A percentile compares a stretch with the other conserved stretches of the same genome.
These are phyloP conservation scores for Cataglyphis hispanica DNA, from an alignment of 1,140 invertebrate genomes.

Conservation along the genomic window DNA sequence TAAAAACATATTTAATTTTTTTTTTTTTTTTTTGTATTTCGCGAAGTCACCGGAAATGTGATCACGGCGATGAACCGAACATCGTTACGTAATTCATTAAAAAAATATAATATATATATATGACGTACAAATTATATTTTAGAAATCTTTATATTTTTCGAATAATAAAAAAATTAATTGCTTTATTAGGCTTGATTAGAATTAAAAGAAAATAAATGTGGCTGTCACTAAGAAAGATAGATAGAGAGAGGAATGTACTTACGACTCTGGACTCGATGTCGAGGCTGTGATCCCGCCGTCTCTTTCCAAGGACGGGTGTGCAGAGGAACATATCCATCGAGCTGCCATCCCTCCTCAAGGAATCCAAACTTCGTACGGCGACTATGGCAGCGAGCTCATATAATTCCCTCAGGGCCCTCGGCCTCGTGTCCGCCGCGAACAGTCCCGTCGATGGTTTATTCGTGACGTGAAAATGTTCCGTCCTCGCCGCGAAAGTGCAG, in stretches of 20 bases:
- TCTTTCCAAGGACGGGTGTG: constrained; percentile 92
- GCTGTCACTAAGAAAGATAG: too few relatives aligned
- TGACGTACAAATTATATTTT: not conserved
- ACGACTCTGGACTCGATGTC: constrained; percentile 96
- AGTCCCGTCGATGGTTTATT: constrained; percentile 89
- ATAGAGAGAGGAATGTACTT: constrained; percentile 84
- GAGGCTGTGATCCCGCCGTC: constrained; percentile 90
- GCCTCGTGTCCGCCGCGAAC: constrained; percentile 90
- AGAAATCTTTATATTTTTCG: not conserved
- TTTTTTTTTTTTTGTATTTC: not conserved
- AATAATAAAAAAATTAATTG: not conserved
- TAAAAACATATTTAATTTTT: not conserved
- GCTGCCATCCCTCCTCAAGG: constrained; percentile 86
- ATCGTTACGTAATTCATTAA: constrained; percentile 21
- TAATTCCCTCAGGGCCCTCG: constrained; percentile 89
- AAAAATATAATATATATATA: too few relatives aligned
- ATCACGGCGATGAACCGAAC: not conserved
- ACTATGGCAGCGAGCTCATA: constrained; percentile 91
- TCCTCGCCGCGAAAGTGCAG: constrained; percentile 91
- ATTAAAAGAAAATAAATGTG: not conserved
- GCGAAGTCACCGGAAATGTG: constrained; percentile 9
- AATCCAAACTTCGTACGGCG: constrained; percentile 85
- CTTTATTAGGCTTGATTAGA: not conserved
- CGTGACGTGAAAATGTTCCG: constrained; percentile 90
- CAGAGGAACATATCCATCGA: constrained; percentile 90